Conservation (phyloP, 1,140 invertebrate genomes). For the Centruroides vittatus region DNA sequence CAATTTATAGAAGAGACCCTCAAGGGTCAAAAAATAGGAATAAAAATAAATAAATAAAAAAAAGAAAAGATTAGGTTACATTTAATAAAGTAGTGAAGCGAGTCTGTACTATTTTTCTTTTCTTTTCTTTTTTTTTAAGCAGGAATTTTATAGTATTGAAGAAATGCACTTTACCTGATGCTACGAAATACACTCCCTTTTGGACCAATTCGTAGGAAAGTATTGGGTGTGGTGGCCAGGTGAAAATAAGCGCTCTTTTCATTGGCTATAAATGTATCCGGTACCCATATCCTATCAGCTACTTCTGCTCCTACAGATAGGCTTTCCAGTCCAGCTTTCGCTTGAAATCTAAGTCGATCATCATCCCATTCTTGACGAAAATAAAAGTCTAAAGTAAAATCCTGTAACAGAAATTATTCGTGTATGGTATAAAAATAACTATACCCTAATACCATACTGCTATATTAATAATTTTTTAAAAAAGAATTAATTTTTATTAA, state of each 20-base stretch:
- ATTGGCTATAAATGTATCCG: conserved; percentile 40
- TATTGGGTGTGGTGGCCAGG: conserved; percentile 38
- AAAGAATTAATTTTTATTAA: too few relatives aligned
- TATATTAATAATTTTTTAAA: too few relatives aligned
- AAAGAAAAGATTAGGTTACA: too few relatives aligned
- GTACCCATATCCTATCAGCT: conserved; percentile 37
- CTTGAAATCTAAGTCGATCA: conserved; percentile 34
- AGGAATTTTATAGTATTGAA: too few relatives aligned
- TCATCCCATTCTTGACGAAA: conserved; percentile 41
- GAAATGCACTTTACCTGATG: conserved; percentile 26
- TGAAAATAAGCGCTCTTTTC: conserved; percentile 41
- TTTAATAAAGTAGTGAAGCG: too few relatives aligned
- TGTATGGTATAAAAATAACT: not conserved
- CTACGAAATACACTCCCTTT: conserved; percentile 34
- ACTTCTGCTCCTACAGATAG: conserved; percentile 38
- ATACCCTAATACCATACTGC: too few relatives aligned
- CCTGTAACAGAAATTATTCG: conserved; percentile 27
- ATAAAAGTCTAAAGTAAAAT: conserved; percentile 44
- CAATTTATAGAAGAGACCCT: too few relatives aligned
- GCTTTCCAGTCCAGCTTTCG: conserved; percentile 27
- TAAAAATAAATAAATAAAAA: too few relatives aligned
- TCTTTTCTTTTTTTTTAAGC: too few relatives aligned
- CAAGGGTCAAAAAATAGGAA: too few relatives aligned
- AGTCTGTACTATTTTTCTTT: too few relatives aligned
- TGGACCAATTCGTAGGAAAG: conserved; percentile 36